A percentile compares a stretch with the other conserved stretches of the same genome.
Evolutionary conservation across 1,140 invertebrate genomes (phyloP).

Genomic region (Formica exsecta): DNA sequence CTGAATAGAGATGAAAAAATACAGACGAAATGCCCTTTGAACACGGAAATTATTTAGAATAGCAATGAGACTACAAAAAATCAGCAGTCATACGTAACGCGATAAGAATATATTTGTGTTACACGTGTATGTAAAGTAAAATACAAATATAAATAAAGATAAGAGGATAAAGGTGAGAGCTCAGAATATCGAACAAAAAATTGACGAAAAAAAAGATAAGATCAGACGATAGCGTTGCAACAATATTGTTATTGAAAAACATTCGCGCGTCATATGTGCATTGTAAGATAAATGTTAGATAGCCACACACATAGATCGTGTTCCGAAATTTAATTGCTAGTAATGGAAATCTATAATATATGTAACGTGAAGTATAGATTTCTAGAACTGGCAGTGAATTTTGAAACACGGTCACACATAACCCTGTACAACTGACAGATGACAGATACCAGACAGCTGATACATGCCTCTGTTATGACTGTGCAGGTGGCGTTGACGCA

Average conservation of each 20-base stretch:
- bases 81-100: no score
- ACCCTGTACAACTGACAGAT: neutral
- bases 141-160: neutral
- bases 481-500: slow-evolving; percentile 67
- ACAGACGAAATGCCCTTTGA: no score
- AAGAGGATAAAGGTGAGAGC: neutral
- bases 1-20: no score
- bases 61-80: no score
- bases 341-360: no score
- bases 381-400: no score
- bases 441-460: neutral
- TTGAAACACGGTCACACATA: no score
- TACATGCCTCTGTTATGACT: neutral
- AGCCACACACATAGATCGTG: neutral
- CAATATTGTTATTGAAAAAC: neutral
- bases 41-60: no score
- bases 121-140: no score
- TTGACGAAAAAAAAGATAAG: neutral
- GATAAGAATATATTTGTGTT: no score
- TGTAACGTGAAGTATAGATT: no score
- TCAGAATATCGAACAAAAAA: neutral
- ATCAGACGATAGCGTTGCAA: neutral
- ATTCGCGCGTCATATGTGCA: neutral
- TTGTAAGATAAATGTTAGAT: neutral
- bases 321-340: no score